phyloP scores from a whole-genome alignment of 2,113 vertebrate genomes.

The Nothoprocta perdicaria region DNA sequence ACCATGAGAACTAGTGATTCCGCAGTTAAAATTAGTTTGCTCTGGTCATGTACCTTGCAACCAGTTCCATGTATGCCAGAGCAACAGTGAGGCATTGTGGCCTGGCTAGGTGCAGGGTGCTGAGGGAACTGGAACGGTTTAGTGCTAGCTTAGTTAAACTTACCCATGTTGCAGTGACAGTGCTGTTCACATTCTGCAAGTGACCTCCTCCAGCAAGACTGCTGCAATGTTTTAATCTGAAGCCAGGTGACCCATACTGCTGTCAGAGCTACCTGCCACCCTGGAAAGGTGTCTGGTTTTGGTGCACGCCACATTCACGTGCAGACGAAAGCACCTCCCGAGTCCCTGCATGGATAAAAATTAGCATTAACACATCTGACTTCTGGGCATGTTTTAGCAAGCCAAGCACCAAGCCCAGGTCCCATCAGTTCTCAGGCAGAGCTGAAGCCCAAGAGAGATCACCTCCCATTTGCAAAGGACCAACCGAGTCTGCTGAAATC shows the following conservation, averaged over 20 bases:
- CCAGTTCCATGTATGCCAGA: not conserved
- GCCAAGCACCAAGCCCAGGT: not conserved
- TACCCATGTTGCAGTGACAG: not conserved
- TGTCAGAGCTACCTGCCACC: not conserved
- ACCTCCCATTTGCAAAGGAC: not conserved
- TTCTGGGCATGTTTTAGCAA: slow-evolving; percentile 40
- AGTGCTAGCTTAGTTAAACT: not conserved
- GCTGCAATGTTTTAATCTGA: not conserved
- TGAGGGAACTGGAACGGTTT: not conserved
- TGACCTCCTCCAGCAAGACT: not conserved
- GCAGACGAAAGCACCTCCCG: not conserved
- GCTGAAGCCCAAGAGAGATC: not conserved
- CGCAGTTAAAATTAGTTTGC: not conserved
- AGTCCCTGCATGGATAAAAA: not conserved
- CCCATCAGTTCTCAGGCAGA: not conserved
- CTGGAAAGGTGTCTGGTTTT: not conserved
- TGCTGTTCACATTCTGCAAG: not conserved
- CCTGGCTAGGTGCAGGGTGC: accelerated
- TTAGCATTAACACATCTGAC: slow-evolving; percentile 11
- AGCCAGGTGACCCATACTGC: not conserved
- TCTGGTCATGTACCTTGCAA: not conserved
- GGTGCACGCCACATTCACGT: not conserved
- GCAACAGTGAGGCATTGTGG: not conserved
- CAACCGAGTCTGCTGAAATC: not conserved
- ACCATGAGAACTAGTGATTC: accelerated